phyloP scores from a whole-genome alignment of 2,113 vertebrate genomes.

The Chaetops frenatus region DNA sequence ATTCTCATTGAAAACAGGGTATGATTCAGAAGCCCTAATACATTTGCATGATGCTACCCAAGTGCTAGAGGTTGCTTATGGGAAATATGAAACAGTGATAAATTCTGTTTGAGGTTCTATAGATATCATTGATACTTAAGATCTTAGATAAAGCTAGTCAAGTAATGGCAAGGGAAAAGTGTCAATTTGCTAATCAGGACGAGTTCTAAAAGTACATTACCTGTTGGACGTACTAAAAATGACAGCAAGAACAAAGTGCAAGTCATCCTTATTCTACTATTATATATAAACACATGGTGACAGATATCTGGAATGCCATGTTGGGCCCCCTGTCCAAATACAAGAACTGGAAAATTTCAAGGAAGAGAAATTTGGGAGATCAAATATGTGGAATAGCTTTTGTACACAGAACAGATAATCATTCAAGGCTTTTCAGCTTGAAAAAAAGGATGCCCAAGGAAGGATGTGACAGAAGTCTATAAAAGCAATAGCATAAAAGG shows the following conservation, averaged over 20 bases:
- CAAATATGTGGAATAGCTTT: neutral
- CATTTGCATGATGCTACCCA: neutral
- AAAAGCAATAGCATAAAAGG: neutral
- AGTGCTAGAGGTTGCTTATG: neutral
- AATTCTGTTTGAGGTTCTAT: neutral
- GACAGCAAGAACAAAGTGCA: neutral
- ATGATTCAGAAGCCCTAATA: neutral
- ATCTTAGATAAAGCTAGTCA: neutral
- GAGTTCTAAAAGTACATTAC: neutral
- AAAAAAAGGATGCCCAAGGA: neutral
- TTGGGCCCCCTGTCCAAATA: neutral
- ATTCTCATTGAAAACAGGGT: neutral
- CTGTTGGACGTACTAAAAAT: neutral
- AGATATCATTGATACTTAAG: neutral
- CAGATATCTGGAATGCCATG: neutral
- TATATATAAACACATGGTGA: neutral
- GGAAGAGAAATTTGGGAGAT: neutral
- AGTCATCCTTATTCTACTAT: neutral
- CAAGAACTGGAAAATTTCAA: neutral
- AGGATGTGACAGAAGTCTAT: neutral
- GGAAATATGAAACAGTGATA: neutral
- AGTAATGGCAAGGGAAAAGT: neutral
- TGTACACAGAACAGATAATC: neutral
- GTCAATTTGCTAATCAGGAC: neutral
- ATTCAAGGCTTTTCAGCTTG: neutral